phyloP scores from a whole-genome alignment of 53 echinoderm and acorn worm species.

The Astropecten irregularis region DNA sequence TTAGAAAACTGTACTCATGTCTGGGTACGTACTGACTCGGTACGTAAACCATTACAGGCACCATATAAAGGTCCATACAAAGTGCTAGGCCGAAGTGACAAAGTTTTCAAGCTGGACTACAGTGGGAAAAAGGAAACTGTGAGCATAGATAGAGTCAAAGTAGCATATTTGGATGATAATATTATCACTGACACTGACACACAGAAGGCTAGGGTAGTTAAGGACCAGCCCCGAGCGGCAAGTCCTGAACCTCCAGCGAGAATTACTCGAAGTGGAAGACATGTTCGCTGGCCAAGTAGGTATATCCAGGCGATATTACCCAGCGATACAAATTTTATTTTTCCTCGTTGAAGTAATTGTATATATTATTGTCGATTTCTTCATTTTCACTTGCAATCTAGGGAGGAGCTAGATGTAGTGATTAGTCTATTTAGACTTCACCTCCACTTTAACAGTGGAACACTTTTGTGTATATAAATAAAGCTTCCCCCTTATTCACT shows the following conservation, averaged over 20 bases:
- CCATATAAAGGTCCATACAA: conserved; percentile 45
- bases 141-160: conserved; percentile 50
- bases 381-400: neutral
- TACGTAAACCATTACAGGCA: conserved; percentile 36
- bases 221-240: neutral
- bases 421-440: no score
- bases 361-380: neutral
- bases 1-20: conserved; percentile 14
- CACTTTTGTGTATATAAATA: no score
- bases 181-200: neutral
- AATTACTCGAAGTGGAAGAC: neutral
- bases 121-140: conserved; percentile 14
- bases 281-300: neutral
- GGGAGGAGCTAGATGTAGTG: conserved; percentile 1
- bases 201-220: neutral
- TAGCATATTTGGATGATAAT: conserved; percentile 25
- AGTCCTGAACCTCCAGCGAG: neutral
- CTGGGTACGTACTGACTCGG: neutral
- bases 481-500: no score
- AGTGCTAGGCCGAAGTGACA: conserved; percentile 17
- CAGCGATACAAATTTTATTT: no score
- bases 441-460: no score
- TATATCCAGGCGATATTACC: neutral
- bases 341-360: neutral
- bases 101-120: conserved; percentile 11